Percentiles rank a stretch among this genome's conserved stretches.
Conservation (phyloP, 2,888 invertebrate species). For the Coleophora flavipennella region DNA sequence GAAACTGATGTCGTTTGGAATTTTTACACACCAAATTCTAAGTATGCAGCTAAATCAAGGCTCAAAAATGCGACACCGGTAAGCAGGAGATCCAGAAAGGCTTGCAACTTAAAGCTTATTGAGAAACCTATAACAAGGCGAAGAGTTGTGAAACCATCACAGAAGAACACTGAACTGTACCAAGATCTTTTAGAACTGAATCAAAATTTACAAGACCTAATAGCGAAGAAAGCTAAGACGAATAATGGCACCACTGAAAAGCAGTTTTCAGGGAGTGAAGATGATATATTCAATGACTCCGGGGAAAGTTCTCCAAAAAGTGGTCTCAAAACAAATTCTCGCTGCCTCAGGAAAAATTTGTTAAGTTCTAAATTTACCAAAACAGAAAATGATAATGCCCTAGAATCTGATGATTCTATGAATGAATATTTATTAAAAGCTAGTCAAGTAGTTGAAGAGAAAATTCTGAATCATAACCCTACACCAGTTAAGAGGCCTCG, state of each 20-base stretch:
- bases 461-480: slow-evolving; percentile 30
- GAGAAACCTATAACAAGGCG: slow-evolving; percentile 47
- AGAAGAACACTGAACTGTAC: slow-evolving; percentile 50
- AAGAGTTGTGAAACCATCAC: slow-evolving; percentile 33
- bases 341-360: slow-evolving; percentile 54
- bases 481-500: slow-evolving; percentile 31
- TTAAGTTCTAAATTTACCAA: slow-evolving; percentile 56
- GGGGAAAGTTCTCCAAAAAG: slow-evolving; percentile 51
- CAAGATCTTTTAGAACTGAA: slow-evolving; percentile 60
- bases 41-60: slow-evolving; percentile 28
- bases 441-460: slow-evolving; percentile 62
- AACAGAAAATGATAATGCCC: slow-evolving; percentile 45
- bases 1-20: slow-evolving; percentile 68
- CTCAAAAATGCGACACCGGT: slow-evolving; percentile 53
- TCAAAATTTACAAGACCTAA: slow-evolving; percentile 51
- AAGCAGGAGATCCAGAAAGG: slow-evolving; percentile 43
- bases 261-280: slow-evolving; percentile 44
- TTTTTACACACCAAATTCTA: slow-evolving; percentile 63
- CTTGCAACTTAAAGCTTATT: slow-evolving; percentile 33
- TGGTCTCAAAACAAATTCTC: slow-evolving; percentile 33
- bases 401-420: slow-evolving; percentile 67
- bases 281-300: slow-evolving; percentile 51
- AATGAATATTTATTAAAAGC: slow-evolving; percentile 63
- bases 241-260: slow-evolving; percentile 21
- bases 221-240: slow-evolving; percentile 34